Evolutionary conservation across 2,888 invertebrate species (phyloP).

Genomic region (Macrosoma leucophasiata): DNA sequence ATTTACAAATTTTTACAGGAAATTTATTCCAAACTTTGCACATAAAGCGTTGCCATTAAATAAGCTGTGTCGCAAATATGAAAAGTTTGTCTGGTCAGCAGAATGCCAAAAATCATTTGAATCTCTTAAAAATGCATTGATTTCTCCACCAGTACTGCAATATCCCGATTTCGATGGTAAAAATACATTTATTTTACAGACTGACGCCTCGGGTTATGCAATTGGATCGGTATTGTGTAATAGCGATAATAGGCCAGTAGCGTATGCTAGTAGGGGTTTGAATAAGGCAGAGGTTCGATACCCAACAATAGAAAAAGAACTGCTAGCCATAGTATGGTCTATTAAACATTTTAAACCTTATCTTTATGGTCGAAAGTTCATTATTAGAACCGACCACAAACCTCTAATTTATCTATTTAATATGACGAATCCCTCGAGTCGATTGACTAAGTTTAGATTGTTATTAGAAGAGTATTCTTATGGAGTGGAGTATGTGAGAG

Average conservation of each 20-base stretch:
- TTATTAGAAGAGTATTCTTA: constrained; percentile 17
- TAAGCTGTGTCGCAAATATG: constrained; percentile 1
- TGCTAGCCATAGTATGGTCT: constrained; percentile 16
- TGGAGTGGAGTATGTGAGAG: constrained; percentile 11
- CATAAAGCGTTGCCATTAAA: constrained; percentile 8
- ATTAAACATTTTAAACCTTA: constrained; percentile 17
- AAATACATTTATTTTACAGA: constrained; percentile 6
- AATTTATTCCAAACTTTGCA: constrained; percentile 15
- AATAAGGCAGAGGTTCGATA: constrained; percentile 11
- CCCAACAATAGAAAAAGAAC: constrained; percentile 15
- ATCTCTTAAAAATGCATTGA: background rate
- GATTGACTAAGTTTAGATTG: constrained; percentile 13
- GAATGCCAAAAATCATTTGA: background rate
- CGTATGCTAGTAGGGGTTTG: constrained; percentile 18
- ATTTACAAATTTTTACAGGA: constrained; percentile 18
- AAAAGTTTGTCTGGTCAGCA: background rate
- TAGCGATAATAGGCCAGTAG: constrained; percentile 14
- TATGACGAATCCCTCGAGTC: constrained; percentile 10
- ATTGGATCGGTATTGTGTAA: constrained; percentile 13
- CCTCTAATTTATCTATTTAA: constrained; percentile 11
- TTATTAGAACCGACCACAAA: constrained; percentile 14
- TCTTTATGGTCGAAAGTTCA: constrained; percentile 14
- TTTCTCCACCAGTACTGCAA: background rate
- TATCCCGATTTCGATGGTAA: constrained; percentile 5
- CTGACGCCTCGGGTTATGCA: constrained; percentile 7